Base-by-base conservation (phyloP, 2,888 invertebrate genomes). In the Nematopogon swammerdamellus region DNA sequence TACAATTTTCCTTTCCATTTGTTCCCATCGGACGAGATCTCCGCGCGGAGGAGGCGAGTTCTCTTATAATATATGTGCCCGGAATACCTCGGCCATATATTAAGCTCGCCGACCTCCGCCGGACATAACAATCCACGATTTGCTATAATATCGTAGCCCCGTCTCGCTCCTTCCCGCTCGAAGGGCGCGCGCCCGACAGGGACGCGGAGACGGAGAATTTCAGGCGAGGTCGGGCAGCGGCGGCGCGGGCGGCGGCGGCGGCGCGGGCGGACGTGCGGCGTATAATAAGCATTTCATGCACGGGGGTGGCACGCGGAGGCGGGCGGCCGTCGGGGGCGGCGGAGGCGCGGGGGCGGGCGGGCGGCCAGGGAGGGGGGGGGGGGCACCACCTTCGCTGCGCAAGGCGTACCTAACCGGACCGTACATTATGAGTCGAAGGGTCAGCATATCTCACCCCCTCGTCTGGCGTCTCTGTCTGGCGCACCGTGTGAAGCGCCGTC, bases 241-340 rank as follows among this genome's bases (percentile, higher is more conserved):
- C 48, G 36, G 42, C 44, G 44, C 55, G 57, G 63, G 63, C 63
- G 63, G 68, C 65, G 68, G 62, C 63, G 64, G 69, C 72, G 74
- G 72, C 67, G 70, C 71, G 66, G 65, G 63, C 60, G 63, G 70
- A 80, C 80, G 81, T 80, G 81, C 80, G 80, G 74, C 75, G 81
- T 79, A 81, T 80, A 80, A 81, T 81, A 81, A 81, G 80, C 80
- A 82, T 79, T 80, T 82, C 83, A 83, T 82, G 82, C 82, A 79
- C 70, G 75, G 76, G 55, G 80, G 70, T 60, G 70, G 45, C 45
- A 18, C 18, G 72, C 71, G 70, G 72, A 71, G 64, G 65, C 61
- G 61, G 60, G 65, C 65, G 67, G 70, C 17, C 14, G 11, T 42
- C 63, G 70, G 68, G 72, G n/a, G n/a, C 65, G 45, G 45, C 45